phyloP scores from a whole-genome alignment of 2,113 vertebrate genomes.

The Brienomyrus longianalis region DNA sequence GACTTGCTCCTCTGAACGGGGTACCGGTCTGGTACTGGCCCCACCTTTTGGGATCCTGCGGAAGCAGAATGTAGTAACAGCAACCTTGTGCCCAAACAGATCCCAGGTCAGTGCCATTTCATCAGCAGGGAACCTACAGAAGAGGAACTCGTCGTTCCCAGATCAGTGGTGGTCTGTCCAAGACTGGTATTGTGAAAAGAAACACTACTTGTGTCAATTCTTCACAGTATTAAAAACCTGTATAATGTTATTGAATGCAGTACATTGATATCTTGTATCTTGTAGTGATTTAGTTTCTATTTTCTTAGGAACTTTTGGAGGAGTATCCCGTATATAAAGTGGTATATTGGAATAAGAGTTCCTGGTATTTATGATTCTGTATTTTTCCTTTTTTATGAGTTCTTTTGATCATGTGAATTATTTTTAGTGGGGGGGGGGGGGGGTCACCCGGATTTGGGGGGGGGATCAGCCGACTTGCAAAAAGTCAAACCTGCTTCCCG shows the following conservation, averaged over 20 bases:
- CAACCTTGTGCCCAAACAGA: conserved; percentile 14
- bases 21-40: conserved; percentile 66
- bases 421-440: conserved; percentile 38
- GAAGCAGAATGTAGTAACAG: not conserved
- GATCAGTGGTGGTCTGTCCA: conserved; percentile 15
- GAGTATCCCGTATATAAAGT: conserved; percentile 61
- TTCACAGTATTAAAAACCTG: conserved; percentile 60
- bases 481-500: conserved; percentile 27
- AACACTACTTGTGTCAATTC: conserved; percentile 36
- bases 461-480: conserved; percentile 18
- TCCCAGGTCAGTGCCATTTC: conserved; percentile 8
- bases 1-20: conserved; percentile 22
- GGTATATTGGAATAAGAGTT: conserved; percentile 61
- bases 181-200: conserved; percentile 38
- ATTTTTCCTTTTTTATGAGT: conserved; percentile 35
- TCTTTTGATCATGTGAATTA: conserved; percentile 50
- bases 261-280: conserved; percentile 65
- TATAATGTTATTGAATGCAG: conserved; percentile 67
- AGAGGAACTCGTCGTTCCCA: conserved; percentile 21
- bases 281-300: conserved; percentile 62
- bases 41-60: conserved; percentile 25
- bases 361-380: conserved; percentile 56
- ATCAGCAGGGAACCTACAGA: not conserved
- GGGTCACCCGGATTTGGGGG: not conserved
- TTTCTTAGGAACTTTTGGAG: conserved; percentile 57